A percentile compares a stretch with the other conserved stretches of the same genome.
Conservation (phyloP, 2,113 vertebrate genomes). For the Varanus komodoensis region DNA sequence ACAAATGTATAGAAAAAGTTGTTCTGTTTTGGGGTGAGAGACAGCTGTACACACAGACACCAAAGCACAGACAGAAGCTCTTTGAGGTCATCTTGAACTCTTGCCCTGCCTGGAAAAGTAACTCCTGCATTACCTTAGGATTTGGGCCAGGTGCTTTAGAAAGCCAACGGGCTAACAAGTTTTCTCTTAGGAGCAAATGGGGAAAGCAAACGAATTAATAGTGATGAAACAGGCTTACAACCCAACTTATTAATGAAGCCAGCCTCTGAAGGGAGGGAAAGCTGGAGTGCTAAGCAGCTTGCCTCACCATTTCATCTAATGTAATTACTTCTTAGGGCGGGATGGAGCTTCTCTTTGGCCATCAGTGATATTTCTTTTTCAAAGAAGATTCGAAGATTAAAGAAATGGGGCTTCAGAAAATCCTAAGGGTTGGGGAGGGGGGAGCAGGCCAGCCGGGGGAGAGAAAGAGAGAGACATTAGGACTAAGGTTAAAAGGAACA, state of each 20-base stretch:
- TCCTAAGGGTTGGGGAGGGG: neutral
- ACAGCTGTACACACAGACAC: neutral
- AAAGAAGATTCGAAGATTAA: slow-evolving; percentile 69
- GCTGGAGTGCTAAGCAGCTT: slow-evolving; percentile 78
- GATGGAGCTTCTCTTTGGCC: slow-evolving; percentile 56
- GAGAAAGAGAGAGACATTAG: neutral
- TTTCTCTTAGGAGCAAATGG: slow-evolving; percentile 73
- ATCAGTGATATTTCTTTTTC: slow-evolving; percentile 56
- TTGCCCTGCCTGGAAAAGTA: neutral
- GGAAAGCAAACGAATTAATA: slow-evolving; percentile 79
- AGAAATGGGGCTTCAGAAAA: neutral
- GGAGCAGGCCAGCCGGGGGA: too few relatives aligned
- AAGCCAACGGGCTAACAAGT: slow-evolving; percentile 73
- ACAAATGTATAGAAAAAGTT: neutral
- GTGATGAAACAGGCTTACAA: slow-evolving; percentile 75
- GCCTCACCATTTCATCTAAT: slow-evolving; percentile 83
- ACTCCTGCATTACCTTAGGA: slow-evolving; percentile 11
- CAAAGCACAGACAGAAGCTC: neutral
- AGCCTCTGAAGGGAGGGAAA: slow-evolving; percentile 32
- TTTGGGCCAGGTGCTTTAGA: slow-evolving; percentile 35
- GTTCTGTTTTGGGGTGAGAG: neutral
- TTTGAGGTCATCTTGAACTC: neutral
- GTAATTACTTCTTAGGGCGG: slow-evolving; percentile 41
- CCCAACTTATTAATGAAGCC: slow-evolving; percentile 60
- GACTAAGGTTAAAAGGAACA: neutral